Conservation (phyloP, 2,113 vertebrate genomes). For the Scophthalmus maximus region DNA sequence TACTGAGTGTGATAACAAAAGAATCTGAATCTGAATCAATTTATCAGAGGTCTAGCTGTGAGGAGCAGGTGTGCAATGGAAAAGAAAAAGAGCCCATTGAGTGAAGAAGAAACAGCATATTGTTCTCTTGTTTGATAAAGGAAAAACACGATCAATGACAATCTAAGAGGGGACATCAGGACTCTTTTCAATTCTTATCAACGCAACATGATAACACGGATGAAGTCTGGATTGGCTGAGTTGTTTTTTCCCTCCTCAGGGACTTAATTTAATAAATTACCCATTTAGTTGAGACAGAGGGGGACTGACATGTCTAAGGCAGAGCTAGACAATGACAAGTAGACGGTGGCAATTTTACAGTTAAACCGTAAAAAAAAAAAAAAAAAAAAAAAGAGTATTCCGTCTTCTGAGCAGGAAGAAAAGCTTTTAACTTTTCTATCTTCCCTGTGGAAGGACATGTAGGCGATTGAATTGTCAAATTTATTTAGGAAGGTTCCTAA, state of each 20-base stretch:
- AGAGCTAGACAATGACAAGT: constrained; percentile 45
- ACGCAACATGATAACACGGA: constrained; percentile 54
- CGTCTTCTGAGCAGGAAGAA: not conserved
- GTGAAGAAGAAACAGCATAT: constrained; percentile 37
- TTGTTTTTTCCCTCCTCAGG: constrained; percentile 32
- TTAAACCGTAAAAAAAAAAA: constrained; percentile 17
- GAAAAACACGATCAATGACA: constrained; percentile 61
- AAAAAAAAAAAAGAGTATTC: constrained; percentile 15
- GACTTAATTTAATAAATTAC: constrained; percentile 55
- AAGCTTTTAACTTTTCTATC: constrained; percentile 30
- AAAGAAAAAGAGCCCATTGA: constrained; percentile 31
- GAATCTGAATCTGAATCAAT: constrained; percentile 39
- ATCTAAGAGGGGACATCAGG: constrained; percentile 58
- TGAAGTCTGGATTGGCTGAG: constrained; percentile 36
- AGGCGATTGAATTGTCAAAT: no score
- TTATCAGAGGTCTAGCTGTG: constrained; percentile 40
- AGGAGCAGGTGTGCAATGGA: constrained; percentile 32
- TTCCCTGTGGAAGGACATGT: not conserved
- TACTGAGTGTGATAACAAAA: constrained; percentile 40
- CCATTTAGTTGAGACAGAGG: constrained; percentile 54
- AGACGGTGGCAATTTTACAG: constrained; percentile 31
- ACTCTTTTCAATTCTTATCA: constrained; percentile 59
- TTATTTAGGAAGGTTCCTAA: no score
- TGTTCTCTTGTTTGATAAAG: constrained; percentile 41
- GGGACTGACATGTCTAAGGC: constrained; percentile 35